These are phyloP conservation scores for Ctenicera cuprea DNA, from an alignment of 2,888 invertebrate genomes.

Conservation along the genomic window DNA sequence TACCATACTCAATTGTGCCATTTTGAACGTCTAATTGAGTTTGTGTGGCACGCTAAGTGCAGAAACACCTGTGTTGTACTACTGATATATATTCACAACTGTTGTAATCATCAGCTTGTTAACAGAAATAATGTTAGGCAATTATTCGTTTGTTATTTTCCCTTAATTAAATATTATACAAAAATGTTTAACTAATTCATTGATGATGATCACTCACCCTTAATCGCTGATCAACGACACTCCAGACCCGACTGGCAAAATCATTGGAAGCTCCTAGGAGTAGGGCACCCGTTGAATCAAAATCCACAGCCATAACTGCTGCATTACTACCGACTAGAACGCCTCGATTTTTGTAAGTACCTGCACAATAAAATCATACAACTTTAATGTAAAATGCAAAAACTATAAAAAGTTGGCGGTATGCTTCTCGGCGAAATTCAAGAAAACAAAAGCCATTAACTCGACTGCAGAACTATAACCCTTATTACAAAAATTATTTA, in stretches of 20 bases:
- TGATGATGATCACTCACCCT: constrained; percentile 74
- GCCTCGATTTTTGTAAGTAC: constrained; percentile 83
- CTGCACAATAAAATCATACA: constrained; percentile 70
- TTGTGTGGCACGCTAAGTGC: too few relatives aligned
- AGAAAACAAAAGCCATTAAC: too few relatives aligned
- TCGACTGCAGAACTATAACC: too few relatives aligned
- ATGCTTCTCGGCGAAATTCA: not conserved
- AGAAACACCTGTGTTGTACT: too few relatives aligned
- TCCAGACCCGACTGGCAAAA: constrained; percentile 97
- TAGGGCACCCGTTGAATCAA: constrained; percentile 91
- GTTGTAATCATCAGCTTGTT: too few relatives aligned
- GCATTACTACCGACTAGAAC: constrained; percentile 95
- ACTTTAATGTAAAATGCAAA: not conserved
- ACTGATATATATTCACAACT: too few relatives aligned
- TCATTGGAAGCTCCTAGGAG: constrained; percentile 97
- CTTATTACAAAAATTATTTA: too few relatives aligned
- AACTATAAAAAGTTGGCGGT: not conserved
- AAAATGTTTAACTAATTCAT: not conserved
- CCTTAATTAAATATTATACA: too few relatives aligned
- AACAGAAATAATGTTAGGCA: too few relatives aligned
- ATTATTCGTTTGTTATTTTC: too few relatives aligned
- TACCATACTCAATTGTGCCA: too few relatives aligned
- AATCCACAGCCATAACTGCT: constrained; percentile 96
- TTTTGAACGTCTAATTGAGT: too few relatives aligned
- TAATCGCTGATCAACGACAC: constrained; percentile 90